Conservation (phyloP, 2,113 vertebrate genomes). For the human (Homo sapiens) region GRCh38 chr17:65359501-65360000, state of each 20-base stretch:
- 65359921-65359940: neutral
- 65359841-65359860: neutral
- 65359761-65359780: neutral
- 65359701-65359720: fast-evolving
- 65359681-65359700: too few species aligned
- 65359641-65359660: too few species aligned
- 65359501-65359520: too few species aligned
- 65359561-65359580: too few species aligned
- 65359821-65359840: neutral
- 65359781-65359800: neutral
- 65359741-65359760: neutral
- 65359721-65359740: neutral
- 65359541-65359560: too few species aligned
- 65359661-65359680: fast-evolving
- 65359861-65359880: fast-evolving
- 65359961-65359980: neutral
- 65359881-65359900: fast-evolving
- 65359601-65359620: too few species aligned
- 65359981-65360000: neutral
- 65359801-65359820: neutral
- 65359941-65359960: neutral
- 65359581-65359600: too few species aligned
- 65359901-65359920: neutral
- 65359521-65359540: too few species aligned
- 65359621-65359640: too few species aligned